These are phyloP conservation scores for Archilochus colubris DNA, from an alignment of 2,113 vertebrate genomes.

Conservation along the genomic window DNA sequence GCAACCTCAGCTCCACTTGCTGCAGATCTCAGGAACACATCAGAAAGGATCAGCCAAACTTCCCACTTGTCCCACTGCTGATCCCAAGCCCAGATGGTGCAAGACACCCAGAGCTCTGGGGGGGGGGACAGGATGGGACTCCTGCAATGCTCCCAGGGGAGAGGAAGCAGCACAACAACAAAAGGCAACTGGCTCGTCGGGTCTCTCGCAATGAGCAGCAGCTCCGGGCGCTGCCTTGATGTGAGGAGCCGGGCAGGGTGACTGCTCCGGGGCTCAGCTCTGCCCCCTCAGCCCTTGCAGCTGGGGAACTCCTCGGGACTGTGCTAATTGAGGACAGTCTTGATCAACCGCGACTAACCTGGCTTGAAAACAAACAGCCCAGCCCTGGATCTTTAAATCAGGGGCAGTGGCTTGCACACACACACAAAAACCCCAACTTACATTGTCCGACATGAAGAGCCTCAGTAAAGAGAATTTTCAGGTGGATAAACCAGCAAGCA, in stretches of 20 bases:
- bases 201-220: background rate
- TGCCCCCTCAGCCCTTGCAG: accelerated
- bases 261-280: background rate
- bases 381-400: background rate
- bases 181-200: background rate
- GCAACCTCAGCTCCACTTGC: background rate
- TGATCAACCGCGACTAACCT: background rate
- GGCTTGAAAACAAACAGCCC: constrained; percentile 47
- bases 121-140: background rate
- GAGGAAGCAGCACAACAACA: background rate
- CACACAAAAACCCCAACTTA: background rate
- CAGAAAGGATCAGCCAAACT: accelerated
- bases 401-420: background rate
- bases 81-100: background rate
- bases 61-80: accelerated
- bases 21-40: background rate
- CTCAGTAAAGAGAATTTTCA: background rate
- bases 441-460: background rate
- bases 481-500: background rate
- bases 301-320: background rate
- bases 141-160: accelerated
- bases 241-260: background rate
- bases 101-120: background rate
- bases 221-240: background rate
- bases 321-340: background rate